A percentile compares a stretch with the other conserved stretches of the same genome.
These are phyloP conservation scores for Mellivora capensis DNA, from an alignment of 2,113 vertebrate species.

Conservation along the genomic window DNA sequence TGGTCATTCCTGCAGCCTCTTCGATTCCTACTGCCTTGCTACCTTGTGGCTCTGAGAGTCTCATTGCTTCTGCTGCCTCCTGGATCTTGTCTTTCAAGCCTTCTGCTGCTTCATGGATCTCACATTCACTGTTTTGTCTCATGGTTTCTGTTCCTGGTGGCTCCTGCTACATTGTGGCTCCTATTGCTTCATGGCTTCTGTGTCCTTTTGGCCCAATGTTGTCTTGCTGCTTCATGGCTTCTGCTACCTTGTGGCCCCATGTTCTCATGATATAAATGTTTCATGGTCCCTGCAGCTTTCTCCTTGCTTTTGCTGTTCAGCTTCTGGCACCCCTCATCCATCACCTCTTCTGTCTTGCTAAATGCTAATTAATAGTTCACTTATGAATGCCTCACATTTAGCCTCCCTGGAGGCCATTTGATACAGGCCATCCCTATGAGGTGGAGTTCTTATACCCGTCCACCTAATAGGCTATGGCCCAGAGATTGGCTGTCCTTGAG, in stretches of 20 bases:
- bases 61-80: not conserved
- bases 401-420: not conserved
- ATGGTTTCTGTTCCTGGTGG: not conserved
- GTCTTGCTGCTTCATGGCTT: slow-evolving; percentile 41
- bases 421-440: not conserved
- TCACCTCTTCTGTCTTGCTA: not conserved
- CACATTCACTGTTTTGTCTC: slow-evolving; percentile 12
- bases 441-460: not conserved
- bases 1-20: not conserved
- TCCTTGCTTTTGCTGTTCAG: slow-evolving; percentile 18
- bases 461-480: not conserved
- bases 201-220: not conserved
- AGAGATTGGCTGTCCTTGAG: not conserved
- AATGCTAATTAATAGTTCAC: slow-evolving; percentile 7
- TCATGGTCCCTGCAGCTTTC: slow-evolving; percentile 33
- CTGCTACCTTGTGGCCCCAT: slow-evolving; percentile 1
- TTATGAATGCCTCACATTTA: slow-evolving; percentile 13
- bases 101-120: slow-evolving; percentile 26
- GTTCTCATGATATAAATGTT: not conserved
- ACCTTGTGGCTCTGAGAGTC: not conserved
- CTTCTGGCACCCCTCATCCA: slow-evolving; percentile 12
- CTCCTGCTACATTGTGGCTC: slow-evolving; percentile 18
- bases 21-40: not conserved
- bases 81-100: not conserved
- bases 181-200: slow-evolving; percentile 34